Base-by-base conservation (phyloP, 2,113 vertebrate genomes). In the Myiopsitta monachus region DNA sequence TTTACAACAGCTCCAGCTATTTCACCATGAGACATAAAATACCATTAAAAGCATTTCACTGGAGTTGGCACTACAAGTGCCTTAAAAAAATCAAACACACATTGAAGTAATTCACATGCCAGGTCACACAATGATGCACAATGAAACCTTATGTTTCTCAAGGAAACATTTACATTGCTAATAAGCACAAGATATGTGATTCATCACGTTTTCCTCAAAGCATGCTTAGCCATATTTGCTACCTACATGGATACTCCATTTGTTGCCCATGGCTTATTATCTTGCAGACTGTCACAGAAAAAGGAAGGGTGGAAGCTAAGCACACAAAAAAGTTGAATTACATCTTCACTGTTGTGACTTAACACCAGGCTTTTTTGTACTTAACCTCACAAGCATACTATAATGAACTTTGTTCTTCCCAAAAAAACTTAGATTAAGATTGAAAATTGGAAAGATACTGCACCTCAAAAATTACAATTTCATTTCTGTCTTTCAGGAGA, bases 261-360 rank as follows among this genome's bases (percentile, higher is more conserved):
- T 82, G 10, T 67, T 43, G 21, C 11, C 6, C 3, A 12, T 30
- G 30, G 6, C 2, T 79, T 75, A 28, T 44, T 81, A 46, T 64
- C 26, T 61, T 64, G 31, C 7, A 55, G 18, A 77, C 66, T 41
- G 8, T 74, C 33, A 61, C 9, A 38, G 19, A 33, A 52, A 72
- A 7, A 51, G 3, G 3, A 6, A 44, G 3, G 2, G 21, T 5
- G 2, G 19, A 81, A 84, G 4, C 1, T 54, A 68, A 68, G 1
- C 10, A 64, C 11, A 19, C 54, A 30, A 10, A 15, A 76, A 21
- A 23, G 2, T 13, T 41, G 15, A 94, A 63, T 21, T 44, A 21
- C 52, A n/a, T 77, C 6, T 83, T 91, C 61, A 15, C 2, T 66
- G 3, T 26, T 62, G 10, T 62, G 44, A 66, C 44, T 18, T 85